Evolutionary conservation across 2,888 invertebrate species (phyloP).

Genomic region (Cyaniris semiargus): DNA sequence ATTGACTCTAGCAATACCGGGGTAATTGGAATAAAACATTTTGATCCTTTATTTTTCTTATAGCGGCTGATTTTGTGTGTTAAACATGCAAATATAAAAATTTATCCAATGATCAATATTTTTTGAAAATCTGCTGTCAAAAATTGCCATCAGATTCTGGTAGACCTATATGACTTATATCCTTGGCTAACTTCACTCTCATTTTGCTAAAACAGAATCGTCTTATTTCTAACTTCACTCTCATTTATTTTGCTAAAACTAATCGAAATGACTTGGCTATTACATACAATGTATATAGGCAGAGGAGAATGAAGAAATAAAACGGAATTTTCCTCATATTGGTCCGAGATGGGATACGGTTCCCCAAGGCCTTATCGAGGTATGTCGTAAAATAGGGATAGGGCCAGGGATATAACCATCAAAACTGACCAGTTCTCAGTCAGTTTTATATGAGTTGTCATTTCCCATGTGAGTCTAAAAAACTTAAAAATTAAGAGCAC

Average conservation of each 20-base stretch:
- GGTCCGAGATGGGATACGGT: not conserved
- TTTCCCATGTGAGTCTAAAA: not conserved
- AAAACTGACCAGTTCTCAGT: not conserved
- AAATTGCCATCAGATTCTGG: no score
- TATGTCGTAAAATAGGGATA: not conserved
- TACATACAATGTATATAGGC: not conserved
- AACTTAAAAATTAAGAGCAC: not conserved
- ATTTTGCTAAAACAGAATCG: no score
- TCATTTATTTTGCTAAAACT: not conserved
- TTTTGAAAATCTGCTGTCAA: no score
- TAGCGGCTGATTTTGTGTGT: no score
- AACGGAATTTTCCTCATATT: not conserved
- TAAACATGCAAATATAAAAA: no score
- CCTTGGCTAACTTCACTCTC: no score
- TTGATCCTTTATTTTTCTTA: no score
- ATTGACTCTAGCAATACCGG: no score
- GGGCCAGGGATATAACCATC: not conserved
- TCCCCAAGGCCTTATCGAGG: constrained; percentile 6
- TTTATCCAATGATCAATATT: no score
- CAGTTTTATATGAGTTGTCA: not conserved
- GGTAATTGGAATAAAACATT: no score
- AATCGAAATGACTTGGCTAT: not conserved
- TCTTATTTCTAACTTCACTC: no score
- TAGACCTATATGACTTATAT: no score
- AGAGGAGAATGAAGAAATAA: not conserved